These are phyloP conservation scores for Epistrophella euchroma DNA, from an alignment of 2,888 invertebrate genomes.

Conservation along the genomic window DNA sequence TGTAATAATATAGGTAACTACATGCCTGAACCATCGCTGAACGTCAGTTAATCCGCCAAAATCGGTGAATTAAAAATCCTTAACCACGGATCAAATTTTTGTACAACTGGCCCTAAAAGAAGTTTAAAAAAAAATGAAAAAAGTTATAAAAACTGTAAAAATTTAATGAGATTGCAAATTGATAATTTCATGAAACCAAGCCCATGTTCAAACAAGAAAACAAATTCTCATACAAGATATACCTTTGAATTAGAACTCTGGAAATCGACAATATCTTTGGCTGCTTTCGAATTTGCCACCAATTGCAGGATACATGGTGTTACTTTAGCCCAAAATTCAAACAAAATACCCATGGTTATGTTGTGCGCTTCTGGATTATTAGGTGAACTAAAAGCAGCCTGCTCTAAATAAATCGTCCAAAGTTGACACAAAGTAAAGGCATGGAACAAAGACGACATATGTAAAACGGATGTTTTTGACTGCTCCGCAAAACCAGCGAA, in stretches of 20 bases:
- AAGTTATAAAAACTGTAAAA: too few relatives aligned
- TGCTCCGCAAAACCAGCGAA: conserved; percentile 98
- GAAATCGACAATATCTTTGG: conserved; percentile 84
- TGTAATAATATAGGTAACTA: too few relatives aligned
- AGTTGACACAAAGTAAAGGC: conserved; percentile 99
- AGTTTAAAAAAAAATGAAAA: too few relatives aligned
- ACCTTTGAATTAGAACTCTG: conserved; percentile 79
- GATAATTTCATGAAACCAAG: neutral
- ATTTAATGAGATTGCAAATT: too few relatives aligned
- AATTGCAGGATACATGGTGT: conserved; percentile 97
- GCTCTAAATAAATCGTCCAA: conserved; percentile 99
- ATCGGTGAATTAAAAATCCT: too few relatives aligned
- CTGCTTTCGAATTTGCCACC: conserved; percentile 95
- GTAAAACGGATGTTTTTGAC: conserved; percentile 94
- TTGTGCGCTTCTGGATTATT: conserved; percentile 90
- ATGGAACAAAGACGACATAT: conserved; percentile 98
- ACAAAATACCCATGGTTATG: conserved; percentile 91
- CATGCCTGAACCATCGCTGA: too few relatives aligned
- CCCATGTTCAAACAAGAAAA: neutral
- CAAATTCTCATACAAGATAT: neutral
- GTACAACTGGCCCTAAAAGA: too few relatives aligned
- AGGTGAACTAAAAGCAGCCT: conserved; percentile 88
- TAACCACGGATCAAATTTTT: too few relatives aligned
- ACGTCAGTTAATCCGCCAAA: too few relatives aligned
- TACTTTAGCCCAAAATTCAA: conserved; percentile 99